phyloP scores from a whole-genome alignment of 2,888 invertebrate genomes.

The Lycocerus yunnanus region DNA sequence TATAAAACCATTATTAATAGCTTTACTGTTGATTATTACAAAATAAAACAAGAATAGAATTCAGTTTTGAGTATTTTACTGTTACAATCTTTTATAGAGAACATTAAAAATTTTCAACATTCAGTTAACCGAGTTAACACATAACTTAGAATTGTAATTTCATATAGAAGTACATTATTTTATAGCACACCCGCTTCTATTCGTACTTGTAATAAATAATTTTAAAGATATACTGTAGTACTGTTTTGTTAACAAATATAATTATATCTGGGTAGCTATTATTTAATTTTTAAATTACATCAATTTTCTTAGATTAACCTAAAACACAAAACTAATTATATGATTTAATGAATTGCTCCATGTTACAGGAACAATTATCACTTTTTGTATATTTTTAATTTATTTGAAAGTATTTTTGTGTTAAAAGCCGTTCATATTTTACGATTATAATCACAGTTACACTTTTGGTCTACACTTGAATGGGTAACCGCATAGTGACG shows the following conservation, averaged over 20 bases:
- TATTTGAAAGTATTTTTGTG: too few relatives aligned
- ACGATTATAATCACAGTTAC: too few relatives aligned
- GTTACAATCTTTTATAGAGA: not conserved
- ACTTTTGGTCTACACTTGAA: too few relatives aligned
- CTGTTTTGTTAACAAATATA: not conserved
- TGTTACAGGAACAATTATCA: too few relatives aligned
- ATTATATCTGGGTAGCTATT: not conserved
- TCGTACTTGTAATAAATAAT: not conserved
- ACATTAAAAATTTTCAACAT: not conserved
- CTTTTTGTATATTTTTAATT: too few relatives aligned
- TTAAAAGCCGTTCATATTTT: too few relatives aligned
- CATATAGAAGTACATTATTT: not conserved
- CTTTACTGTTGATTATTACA: not conserved
- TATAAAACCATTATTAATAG: too few relatives aligned
- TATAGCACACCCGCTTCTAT: not conserved
- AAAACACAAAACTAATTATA: too few relatives aligned
- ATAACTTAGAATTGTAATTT: not conserved
- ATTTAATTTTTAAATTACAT: not conserved
- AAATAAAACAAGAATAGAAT: not conserved
- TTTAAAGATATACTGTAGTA: not conserved
- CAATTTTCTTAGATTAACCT: too few relatives aligned
- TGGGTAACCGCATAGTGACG: too few relatives aligned
- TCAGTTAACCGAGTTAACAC: not conserved
- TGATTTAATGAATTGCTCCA: too few relatives aligned
- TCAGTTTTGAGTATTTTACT: not conserved